Conservation (phyloP, 2,113 vertebrate genomes). For the Colistium nudipinnis region DNA sequence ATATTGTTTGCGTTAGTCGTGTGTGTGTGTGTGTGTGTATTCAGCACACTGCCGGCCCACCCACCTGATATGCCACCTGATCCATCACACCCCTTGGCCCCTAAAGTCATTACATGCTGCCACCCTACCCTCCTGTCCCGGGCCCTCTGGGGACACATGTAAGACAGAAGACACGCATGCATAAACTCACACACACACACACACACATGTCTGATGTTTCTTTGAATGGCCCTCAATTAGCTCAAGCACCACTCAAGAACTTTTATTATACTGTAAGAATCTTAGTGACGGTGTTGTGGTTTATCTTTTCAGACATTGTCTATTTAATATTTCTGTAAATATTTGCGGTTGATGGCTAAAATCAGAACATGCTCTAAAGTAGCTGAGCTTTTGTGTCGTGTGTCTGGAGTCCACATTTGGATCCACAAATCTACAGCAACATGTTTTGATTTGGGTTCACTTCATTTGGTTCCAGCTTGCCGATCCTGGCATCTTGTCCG, state of each 20-base stretch:
- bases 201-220: neutral
- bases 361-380: no score
- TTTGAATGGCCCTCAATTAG: slow-evolving; percentile 19
- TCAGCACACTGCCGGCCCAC: slow-evolving; percentile 50
- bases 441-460: no score
- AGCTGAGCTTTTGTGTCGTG: no score
- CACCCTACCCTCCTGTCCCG: slow-evolving; percentile 41
- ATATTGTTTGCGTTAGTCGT: no score
- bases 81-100: slow-evolving; percentile 54
- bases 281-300: neutral
- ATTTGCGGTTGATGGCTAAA: no score
- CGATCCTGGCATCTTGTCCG: neutral
- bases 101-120: slow-evolving; percentile 67
- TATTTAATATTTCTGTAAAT: no score
- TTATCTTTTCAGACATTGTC: no score
- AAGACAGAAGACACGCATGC: neutral
- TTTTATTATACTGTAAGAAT: slow-evolving; percentile 3
- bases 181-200: slow-evolving; percentile 20
- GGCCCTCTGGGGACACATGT: slow-evolving; percentile 25
- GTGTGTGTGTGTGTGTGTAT: slow-evolving; percentile 10
- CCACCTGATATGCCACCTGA: slow-evolving; percentile 70
- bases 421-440: no score
- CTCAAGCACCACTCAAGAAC: neutral
- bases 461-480: no score
- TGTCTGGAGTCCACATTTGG: no score